Conservation (phyloP, 2,113 vertebrate genomes). For the Anguilla japonica region DNA sequence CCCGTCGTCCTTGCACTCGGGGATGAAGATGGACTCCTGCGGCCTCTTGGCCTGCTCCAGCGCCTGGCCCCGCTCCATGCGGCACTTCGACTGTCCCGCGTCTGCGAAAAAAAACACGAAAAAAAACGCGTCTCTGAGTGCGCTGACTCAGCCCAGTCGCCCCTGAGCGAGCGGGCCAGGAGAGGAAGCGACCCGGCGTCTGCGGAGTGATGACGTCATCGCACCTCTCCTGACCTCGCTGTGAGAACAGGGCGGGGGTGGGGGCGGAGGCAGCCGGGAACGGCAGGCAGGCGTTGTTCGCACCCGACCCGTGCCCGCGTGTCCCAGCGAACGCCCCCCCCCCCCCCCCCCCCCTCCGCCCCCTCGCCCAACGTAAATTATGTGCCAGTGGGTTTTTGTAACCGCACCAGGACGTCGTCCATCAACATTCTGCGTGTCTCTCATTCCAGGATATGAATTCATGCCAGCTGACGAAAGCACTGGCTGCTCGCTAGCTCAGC, state of each 20-base stretch:
- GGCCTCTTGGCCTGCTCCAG: slow-evolving; percentile 87
- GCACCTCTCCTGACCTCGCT: neutral
- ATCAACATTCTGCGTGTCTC: too few relatives aligned
- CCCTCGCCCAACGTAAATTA: neutral
- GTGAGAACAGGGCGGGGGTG: neutral
- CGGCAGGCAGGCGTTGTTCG: neutral
- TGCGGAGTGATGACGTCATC: neutral
- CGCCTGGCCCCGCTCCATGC: slow-evolving; percentile 84
- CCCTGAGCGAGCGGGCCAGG: neutral
- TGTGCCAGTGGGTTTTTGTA: neutral
- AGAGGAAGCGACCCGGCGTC: neutral
- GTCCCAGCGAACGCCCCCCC: neutral
- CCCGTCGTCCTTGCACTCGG: slow-evolving; percentile 93
- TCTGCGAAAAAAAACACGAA: slow-evolving; percentile 65
- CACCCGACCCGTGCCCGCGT: neutral
- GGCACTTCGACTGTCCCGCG: slow-evolving; percentile 90
- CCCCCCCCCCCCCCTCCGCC: neutral
- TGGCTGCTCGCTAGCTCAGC: too few relatives aligned
- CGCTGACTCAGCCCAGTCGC: slow-evolving; percentile 7
- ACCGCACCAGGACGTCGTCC: neutral
- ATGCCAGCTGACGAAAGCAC: too few relatives aligned
- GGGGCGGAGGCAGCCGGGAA: too few relatives aligned
- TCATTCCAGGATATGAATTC: too few relatives aligned
- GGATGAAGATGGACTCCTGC: slow-evolving; percentile 93
- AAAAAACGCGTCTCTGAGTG: neutral